Percentiles rank a stretch among this genome's conserved stretches.
Conservation (phyloP, 2,113 vertebrate genomes). For the Peromyscus polionotus region DNA sequence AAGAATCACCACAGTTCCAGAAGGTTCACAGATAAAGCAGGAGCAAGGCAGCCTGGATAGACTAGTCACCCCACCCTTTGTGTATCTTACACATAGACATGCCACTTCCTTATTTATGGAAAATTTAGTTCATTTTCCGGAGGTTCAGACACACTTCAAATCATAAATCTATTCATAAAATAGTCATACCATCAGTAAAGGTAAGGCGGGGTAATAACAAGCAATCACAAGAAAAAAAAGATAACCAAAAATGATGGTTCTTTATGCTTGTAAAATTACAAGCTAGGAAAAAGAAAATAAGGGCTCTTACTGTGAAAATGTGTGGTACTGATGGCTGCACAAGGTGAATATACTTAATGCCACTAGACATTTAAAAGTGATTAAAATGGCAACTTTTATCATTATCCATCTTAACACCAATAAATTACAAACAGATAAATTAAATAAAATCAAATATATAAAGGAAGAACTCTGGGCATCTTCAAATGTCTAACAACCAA, state of each 20-base stretch:
- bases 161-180: slow-evolving; percentile 32
- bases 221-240: background rate
- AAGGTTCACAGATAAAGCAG: background rate
- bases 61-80: background rate
- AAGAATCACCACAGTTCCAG: background rate
- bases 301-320: background rate
- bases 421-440: background rate
- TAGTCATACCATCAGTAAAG: background rate
- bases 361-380: background rate
- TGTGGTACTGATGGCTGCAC: background rate
- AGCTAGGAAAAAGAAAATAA: background rate
- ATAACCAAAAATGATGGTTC: background rate
- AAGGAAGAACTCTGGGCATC: background rate
- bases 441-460: background rate
- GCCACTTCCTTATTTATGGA: background rate
- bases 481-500: slow-evolving; percentile 7
- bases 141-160: slow-evolving; percentile 34
- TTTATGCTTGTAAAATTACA: background rate
- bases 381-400: background rate
- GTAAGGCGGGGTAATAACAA: background rate
- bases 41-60: background rate
- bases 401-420: background rate
- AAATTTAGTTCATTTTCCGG: background rate
- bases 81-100: background rate
- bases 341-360: background rate